These are phyloP conservation scores for Drosophila chauvacae DNA, from an alignment of 1,140 invertebrate genomes.

Conservation along the genomic window DNA sequence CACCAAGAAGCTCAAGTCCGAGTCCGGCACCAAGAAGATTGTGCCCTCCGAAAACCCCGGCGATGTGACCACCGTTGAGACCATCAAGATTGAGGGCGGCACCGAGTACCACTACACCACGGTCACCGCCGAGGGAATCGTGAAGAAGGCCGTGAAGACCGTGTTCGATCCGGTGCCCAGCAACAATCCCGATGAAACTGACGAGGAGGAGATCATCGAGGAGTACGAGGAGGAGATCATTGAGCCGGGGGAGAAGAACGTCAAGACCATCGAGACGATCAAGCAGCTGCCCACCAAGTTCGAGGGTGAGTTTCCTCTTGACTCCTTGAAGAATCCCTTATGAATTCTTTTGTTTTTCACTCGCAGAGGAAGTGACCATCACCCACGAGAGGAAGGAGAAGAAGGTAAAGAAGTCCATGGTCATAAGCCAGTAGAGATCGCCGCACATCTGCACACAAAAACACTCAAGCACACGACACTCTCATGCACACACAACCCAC, in stretches of 20 bases:
- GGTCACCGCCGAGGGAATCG: constrained; percentile 79
- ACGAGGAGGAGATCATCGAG: constrained; percentile 83
- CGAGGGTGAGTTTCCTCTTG: constrained; percentile 58
- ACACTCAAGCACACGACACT: constrained; percentile 39
- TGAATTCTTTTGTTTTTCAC: not conserved
- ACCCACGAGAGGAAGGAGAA: constrained; percentile 83
- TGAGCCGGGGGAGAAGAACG: constrained; percentile 80
- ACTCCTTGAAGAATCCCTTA: not conserved
- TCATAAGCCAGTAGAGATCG: constrained; percentile 77
- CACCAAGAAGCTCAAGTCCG: constrained; percentile 79
- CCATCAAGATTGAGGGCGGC: constrained; percentile 80
- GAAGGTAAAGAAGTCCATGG: constrained; percentile 84
- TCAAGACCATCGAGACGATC: constrained; percentile 80
- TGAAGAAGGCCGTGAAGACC: constrained; percentile 82
- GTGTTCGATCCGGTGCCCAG: constrained; percentile 79
- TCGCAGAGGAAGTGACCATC: constrained; percentile 80
- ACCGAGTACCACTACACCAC: constrained; percentile 84
- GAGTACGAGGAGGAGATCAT: constrained; percentile 84
- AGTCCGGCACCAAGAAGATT: constrained; percentile 83
- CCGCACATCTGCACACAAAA: constrained; percentile 22
- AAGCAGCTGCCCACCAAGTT: constrained; percentile 77
- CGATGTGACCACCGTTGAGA: constrained; percentile 83
- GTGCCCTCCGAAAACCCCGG: constrained; percentile 81
- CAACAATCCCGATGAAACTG: constrained; percentile 70
- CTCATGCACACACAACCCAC: constrained; percentile 25